Percentiles rank a stretch among this genome's conserved stretches.
These are phyloP conservation scores for Drosophila funebris DNA, from an alignment of 1,140 invertebrate genomes.

Conservation along the genomic window DNA sequence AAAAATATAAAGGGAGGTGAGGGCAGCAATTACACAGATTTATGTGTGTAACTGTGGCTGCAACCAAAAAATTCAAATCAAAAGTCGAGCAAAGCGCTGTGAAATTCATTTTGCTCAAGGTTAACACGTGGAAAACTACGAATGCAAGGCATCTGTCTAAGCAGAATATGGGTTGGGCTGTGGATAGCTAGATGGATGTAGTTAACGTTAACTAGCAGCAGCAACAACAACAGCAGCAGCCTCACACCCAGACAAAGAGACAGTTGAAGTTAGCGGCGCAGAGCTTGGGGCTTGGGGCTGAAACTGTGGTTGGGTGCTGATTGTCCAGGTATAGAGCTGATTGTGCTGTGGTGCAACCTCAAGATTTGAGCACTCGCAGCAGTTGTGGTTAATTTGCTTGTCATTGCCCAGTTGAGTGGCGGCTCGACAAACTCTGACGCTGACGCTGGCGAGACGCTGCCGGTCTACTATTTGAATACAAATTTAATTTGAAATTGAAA, in stretches of 20 bases:
- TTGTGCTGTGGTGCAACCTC: constrained; percentile 65
- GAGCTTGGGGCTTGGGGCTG: constrained; percentile 16
- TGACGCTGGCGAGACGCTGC: neutral
- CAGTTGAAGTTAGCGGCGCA: constrained; percentile 21
- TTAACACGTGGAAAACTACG: constrained; percentile 70
- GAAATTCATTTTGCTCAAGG: constrained; percentile 66
- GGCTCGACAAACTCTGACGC: constrained; percentile 5
- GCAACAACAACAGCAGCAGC: neutral
- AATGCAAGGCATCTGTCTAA: constrained; percentile 31
- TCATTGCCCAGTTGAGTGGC: constrained; percentile 77
- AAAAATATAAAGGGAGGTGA: too few relatives aligned
- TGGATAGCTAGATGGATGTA: constrained; percentile 17
- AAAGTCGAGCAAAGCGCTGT: constrained; percentile 29
- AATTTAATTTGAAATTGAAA: constrained; percentile 81
- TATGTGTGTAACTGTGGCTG: constrained; percentile 12
- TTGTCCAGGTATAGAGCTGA: constrained; percentile 49
- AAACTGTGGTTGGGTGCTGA: constrained; percentile 43
- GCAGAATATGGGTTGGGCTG: constrained; percentile 71
- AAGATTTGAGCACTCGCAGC: constrained; percentile 40
- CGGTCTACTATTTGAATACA: constrained; percentile 74
- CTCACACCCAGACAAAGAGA: constrained; percentile 13
- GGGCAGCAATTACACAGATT: constrained; percentile 20
- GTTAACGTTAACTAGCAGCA: constrained; percentile 18
- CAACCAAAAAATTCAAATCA: constrained; percentile 37
- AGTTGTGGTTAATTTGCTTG: constrained; percentile 79